A percentile compares a stretch with the other conserved stretches of the same genome.
Evolutionary conservation across 2,113 vertebrate species (phyloP).

Genomic region (Chloroceryle aenea): DNA sequence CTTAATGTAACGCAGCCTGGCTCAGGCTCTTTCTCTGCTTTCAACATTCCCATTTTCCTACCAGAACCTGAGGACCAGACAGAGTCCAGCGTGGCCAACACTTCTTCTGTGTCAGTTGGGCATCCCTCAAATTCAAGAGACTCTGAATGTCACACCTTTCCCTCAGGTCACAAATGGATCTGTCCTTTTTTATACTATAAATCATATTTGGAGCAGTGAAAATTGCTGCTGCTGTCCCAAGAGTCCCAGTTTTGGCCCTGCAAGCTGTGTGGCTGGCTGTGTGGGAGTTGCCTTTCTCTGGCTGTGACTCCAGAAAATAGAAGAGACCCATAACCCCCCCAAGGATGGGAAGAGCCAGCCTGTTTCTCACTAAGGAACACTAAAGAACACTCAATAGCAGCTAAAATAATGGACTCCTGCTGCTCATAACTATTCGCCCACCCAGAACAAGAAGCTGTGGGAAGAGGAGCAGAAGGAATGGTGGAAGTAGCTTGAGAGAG

Average conservation of each 20-base stretch:
- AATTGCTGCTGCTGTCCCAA: background rate
- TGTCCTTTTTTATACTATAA: background rate
- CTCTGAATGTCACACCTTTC: background rate
- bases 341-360: background rate
- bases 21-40: background rate
- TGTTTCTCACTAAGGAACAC: background rate
- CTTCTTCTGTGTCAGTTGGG: background rate
- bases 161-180: rapidly evolving
- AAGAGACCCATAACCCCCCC: background rate
- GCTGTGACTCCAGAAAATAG: rapidly evolving
- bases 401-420: rapidly evolving
- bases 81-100: no score
- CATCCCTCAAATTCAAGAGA: background rate
- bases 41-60: background rate
- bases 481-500: background rate
- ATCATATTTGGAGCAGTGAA: background rate
- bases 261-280: background rate
- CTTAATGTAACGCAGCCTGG: background rate
- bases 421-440: background rate
- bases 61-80: background rate
- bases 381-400: background rate
- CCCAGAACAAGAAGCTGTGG: background rate
- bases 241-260: background rate
- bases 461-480: background rate
- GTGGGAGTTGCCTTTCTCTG: background rate